Evolutionary conservation across 2,888 invertebrate species (phyloP).

Genomic region (Yponomeuta sedellus): DNA sequence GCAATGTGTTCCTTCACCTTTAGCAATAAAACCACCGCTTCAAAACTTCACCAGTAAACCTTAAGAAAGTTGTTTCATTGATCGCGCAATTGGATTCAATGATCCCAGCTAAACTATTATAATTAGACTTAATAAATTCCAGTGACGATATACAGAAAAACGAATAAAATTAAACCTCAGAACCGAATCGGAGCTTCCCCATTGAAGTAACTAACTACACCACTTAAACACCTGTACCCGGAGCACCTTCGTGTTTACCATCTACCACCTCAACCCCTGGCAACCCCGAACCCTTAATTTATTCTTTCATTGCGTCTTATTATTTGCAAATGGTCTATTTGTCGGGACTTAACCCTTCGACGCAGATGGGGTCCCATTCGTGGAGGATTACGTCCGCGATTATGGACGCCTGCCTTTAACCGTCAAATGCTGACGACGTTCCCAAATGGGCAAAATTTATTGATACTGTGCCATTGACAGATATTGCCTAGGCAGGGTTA

Average conservation of each 20-base stretch:
- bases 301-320: constrained; percentile 76
- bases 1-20: too few species aligned
- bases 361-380: constrained; percentile 18
- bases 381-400: constrained; percentile 40
- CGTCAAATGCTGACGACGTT: constrained; percentile 71
- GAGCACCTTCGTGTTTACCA: neutral
- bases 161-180: neutral
- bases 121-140: neutral
- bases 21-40: too few species aligned
- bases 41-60: too few species aligned
- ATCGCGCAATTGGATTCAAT: too few species aligned
- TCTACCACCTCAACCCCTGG: neutral
- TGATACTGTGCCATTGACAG: constrained; percentile 68
- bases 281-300: constrained; percentile 54
- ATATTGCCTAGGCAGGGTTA: constrained; percentile 45
- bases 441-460: constrained; percentile 70
- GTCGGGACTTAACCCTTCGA: constrained; percentile 1
- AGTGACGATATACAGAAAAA: neutral
- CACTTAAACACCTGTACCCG: constrained; percentile 1
- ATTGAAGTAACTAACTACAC: neutral
- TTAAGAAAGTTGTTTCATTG: too few species aligned
- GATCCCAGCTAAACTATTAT: too few species aligned
- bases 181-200: neutral
- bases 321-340: constrained; percentile 71
- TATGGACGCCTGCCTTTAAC: constrained; percentile 59